A percentile compares a stretch with the other conserved stretches of the same genome.
phyloP scores from a whole-genome alignment of 2,113 vertebrate genomes.

The Pogonocichla stellata region DNA sequence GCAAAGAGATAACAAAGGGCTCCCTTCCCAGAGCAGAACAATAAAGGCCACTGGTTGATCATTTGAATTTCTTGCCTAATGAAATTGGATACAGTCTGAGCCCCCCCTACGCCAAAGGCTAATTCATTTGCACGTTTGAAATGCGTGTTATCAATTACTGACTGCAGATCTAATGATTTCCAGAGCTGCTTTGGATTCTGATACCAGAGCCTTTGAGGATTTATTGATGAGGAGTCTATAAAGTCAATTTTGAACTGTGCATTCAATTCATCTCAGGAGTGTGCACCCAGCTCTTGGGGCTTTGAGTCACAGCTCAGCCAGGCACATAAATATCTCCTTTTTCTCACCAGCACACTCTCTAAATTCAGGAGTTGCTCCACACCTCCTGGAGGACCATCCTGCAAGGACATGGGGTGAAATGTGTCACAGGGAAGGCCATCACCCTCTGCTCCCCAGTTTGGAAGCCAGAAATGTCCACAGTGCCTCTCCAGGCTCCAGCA shows the following conservation, averaged over 20 bases:
- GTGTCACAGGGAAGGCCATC: not conserved
- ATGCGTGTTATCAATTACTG: constrained; percentile 58
- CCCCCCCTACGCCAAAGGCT: constrained; percentile 12
- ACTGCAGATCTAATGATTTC: constrained; percentile 54
- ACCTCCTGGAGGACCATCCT: not conserved
- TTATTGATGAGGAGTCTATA: constrained; percentile 24
- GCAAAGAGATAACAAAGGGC: not conserved
- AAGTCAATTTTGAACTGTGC: not conserved
- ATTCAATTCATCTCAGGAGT: not conserved
- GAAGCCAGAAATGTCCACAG: not conserved
- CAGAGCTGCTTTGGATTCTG: constrained; percentile 26
- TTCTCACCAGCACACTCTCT: not conserved
- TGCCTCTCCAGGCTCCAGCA: not conserved
- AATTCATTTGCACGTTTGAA: constrained; percentile 57
- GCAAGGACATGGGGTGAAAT: not conserved
- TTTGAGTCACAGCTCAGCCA: not conserved
- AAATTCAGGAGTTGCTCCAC: not conserved
- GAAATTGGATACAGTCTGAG: constrained; percentile 51
- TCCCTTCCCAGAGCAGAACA: constrained; percentile 2
- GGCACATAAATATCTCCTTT: not conserved
- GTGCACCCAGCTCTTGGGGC: not conserved
- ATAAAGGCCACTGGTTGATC: constrained; percentile 35
- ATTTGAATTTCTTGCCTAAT: constrained; percentile 55
- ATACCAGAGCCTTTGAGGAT: constrained; percentile 36
- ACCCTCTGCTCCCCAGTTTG: not conserved